Percentiles rank a stretch among this genome's conserved stretches.
Conservation (phyloP, 2,113 vertebrate species). For the Ptilonorhynchus violaceus region DNA sequence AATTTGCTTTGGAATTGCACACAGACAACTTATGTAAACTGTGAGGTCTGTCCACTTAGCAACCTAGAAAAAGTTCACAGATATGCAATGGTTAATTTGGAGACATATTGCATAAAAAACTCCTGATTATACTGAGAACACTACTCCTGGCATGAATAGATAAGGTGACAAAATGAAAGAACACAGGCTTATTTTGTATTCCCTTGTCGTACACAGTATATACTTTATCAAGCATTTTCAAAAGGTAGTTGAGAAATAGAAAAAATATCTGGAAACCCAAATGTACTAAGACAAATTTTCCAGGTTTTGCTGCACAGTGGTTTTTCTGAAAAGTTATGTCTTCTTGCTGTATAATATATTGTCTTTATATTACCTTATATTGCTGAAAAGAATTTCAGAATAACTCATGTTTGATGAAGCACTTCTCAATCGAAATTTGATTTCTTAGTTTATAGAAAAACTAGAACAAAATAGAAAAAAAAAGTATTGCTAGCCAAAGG, state of each 20-base stretch:
- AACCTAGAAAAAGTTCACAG: neutral
- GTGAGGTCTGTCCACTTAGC: neutral
- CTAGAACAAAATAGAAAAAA: neutral
- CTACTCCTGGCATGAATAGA: neutral
- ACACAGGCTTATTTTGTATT: neutral
- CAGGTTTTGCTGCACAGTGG: neutral
- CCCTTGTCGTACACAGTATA: neutral
- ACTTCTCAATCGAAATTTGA: conserved; percentile 18
- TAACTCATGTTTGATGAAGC: conserved; percentile 1
- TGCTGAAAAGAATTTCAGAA: neutral
- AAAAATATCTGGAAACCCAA: neutral
- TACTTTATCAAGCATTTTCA: neutral
- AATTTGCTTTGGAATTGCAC: neutral
- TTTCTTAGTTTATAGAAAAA: conserved; percentile 20
- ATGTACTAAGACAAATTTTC: neutral
- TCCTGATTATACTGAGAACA: neutral
- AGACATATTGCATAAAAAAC: neutral
- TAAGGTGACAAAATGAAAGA: neutral
- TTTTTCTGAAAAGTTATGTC: neutral
- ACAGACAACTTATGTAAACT: neutral
- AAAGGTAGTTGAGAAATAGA: neutral
- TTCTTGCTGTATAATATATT: neutral
- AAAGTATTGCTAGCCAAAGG: neutral
- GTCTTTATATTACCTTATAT: neutral
- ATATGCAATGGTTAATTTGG: neutral